Conservation (phyloP, 2,888 invertebrate species). For the Clunio marinus region DNA sequence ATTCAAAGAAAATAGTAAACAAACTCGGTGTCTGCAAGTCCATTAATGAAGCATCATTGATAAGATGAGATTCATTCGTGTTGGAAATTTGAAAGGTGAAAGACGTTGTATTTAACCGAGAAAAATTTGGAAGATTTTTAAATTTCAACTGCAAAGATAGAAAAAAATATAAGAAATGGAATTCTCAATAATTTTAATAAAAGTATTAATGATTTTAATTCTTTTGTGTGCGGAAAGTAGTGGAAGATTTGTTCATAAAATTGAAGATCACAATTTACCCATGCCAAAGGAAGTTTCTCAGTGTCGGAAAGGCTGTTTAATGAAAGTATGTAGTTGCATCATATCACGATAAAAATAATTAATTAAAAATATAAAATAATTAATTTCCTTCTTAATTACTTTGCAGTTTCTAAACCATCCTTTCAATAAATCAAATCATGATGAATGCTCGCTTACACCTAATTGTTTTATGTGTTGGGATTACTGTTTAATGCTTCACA, state of each 20-base stretch:
- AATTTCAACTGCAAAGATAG: neutral
- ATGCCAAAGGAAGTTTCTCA: neutral
- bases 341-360: neutral
- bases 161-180: neutral
- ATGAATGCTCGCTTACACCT: conserved; percentile 8
- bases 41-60: neutral
- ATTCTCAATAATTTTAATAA: too few relatives aligned
- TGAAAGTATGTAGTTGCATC: neutral
- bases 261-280: neutral
- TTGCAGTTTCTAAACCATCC: neutral
- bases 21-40: neutral
- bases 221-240: neutral
- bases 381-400: too few relatives aligned
- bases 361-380: neutral
- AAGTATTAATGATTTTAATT: neutral
- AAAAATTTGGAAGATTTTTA: too few relatives aligned
- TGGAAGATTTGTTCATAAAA: neutral
- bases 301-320: conserved; percentile 11
- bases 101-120: neutral
- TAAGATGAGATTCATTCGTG: neutral
- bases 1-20: neutral
- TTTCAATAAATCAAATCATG: neutral
- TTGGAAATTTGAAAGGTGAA: neutral
- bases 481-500: conserved; percentile 30
- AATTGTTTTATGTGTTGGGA: conserved; percentile 39